Conservation (phyloP, 2,888 invertebrate species). For the Drosophila stalkeri region DNA sequence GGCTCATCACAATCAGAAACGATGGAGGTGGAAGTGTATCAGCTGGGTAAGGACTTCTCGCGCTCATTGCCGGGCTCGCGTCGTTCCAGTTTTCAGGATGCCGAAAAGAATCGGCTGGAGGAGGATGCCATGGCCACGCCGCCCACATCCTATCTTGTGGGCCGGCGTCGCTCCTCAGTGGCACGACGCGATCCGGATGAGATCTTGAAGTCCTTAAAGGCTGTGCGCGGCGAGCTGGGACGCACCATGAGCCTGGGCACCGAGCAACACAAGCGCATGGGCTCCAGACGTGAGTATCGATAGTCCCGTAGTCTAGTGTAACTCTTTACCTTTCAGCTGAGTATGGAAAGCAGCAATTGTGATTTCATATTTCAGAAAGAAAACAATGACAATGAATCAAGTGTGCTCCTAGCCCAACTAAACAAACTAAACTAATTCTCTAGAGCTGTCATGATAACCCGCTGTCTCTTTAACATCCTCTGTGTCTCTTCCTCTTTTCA, state of each 20-base stretch:
- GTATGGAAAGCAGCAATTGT: slow-evolving; percentile 5
- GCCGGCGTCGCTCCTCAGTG: slow-evolving; percentile 92
- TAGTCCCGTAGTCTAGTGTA: background rate
- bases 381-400: background rate
- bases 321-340: slow-evolving; percentile 28
- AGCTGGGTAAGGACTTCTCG: slow-evolving; percentile 94
- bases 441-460: slow-evolving; percentile 4
- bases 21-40: slow-evolving; percentile 93
- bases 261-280: slow-evolving; percentile 86
- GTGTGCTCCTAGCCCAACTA: background rate
- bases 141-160: slow-evolving; percentile 88
- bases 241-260: slow-evolving; percentile 93
- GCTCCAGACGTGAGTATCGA: slow-evolving; percentile 90
- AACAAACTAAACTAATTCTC: slow-evolving; percentile 13
- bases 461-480: slow-evolving; percentile 15
- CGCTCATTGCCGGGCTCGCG: slow-evolving; percentile 93
- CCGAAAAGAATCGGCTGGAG: slow-evolving; percentile 87
- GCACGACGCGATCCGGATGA: slow-evolving; percentile 94
- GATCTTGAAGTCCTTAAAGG: slow-evolving; percentile 92
- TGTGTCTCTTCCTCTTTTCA: slow-evolving; percentile 8
- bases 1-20: slow-evolving; percentile 96
- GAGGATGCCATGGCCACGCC: slow-evolving; percentile 84
- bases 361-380: slow-evolving; percentile 15
- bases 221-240: slow-evolving; percentile 92
- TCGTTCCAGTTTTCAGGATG: slow-evolving; percentile 92